Evolutionary conservation across 30 jellyfish, hydroid and myxozoan genomes (phyloP), one percentile per base, ranked within the genome.

Genomic region (Nemopilema nomurai): DNA sequence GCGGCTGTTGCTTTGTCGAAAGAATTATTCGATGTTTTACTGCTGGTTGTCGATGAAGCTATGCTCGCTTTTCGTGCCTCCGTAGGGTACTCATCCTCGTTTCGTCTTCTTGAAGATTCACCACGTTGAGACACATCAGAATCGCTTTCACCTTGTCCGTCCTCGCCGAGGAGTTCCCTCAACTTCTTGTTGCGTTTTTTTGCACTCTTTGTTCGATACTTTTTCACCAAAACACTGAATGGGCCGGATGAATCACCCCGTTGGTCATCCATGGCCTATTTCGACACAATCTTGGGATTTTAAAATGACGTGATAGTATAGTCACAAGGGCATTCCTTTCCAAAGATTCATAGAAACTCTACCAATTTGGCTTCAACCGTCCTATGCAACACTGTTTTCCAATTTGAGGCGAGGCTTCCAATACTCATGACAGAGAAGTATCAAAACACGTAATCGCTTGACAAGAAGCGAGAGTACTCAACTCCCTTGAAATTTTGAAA

Each of bases 81-180:
- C 13, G 82, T 21, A 7, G 8, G 74, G 1, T 25, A 53, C n/a
- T 26, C 72, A 1, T 28, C 22, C 18, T 67, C 80, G 25, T 63
- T 74, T 26, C 16, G 31, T 21, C 67, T 53, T 25, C 76, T 49
- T 24, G 87, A 84, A 49, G 49, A 30, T n/a, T 78, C 74, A 33
- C 93, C 74, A 63, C 25, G 9, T 24, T 19, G 30, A 0, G 87
- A 73, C 41, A 49, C 80, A n/a, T 53, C 93, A 9, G 93, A 84
- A 50, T 84, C 93, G 25, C 78, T 62, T 6, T 79, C 93, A 22
- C 20, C 69, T 67, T 78, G 28, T 4, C 41, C 69, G 53, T n/a
- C 62, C 51, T 84, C 93, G 8, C 93, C 93, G 19, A 84, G 82
- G 23, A 84, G 57, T 63, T 74, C 72, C 67, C 93, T 62, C 32